Conservation (phyloP, 2,797 vertebrate genomes). For the Molossus alvarezi region DNA sequence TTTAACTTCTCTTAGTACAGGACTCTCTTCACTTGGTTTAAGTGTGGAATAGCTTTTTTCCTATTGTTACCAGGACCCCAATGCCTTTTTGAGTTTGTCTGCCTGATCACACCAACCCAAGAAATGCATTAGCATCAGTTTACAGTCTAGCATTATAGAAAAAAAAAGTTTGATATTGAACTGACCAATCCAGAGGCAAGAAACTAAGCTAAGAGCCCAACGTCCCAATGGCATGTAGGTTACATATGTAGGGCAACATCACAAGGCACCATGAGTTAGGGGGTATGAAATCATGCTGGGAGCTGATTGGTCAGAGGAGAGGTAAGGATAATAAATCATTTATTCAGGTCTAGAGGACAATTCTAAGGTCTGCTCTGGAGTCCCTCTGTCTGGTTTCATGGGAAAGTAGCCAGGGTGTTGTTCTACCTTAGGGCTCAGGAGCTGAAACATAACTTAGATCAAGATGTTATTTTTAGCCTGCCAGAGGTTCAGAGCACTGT, state of each 20-base stretch:
- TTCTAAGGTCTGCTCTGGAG: background rate
- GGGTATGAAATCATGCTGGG: background rate
- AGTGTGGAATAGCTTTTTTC: background rate
- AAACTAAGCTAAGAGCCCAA: background rate
- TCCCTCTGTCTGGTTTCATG: background rate
- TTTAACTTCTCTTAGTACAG: background rate
- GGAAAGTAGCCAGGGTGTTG: no score
- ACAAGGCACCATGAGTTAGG: background rate
- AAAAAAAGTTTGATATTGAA: background rate
- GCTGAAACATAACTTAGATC: background rate
- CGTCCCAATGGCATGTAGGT: background rate
- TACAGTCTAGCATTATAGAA: background rate
- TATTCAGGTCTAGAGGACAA: background rate
- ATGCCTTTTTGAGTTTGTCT: background rate
- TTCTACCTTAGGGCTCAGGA: no score
- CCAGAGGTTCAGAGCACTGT: background rate
- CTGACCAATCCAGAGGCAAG: background rate
- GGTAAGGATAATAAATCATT: background rate
- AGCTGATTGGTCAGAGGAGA: background rate
- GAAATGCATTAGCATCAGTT: background rate
- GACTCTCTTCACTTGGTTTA: background rate
- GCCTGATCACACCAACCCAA: background rate
- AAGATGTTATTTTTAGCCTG: background rate
- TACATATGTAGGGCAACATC: background rate
- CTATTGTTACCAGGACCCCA: background rate